phyloP scores from a whole-genome alignment of 2,797 vertebrate genomes.

The Adrianichthys oophorus region DNA sequence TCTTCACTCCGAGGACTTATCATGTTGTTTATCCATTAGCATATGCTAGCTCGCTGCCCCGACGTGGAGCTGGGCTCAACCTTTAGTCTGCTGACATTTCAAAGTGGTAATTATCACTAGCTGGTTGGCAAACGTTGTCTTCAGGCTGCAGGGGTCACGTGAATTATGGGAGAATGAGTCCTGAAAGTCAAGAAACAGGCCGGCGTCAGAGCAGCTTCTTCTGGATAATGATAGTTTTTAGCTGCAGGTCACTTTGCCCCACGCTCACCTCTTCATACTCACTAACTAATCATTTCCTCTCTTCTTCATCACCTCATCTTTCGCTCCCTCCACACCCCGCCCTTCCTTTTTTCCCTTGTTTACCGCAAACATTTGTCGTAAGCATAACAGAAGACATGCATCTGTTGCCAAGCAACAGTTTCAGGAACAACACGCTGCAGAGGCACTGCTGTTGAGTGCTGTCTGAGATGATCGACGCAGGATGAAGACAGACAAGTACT shows the following conservation, averaged over 20 bases:
- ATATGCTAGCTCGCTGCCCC: conserved; percentile 54
- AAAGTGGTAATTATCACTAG: conserved; percentile 65
- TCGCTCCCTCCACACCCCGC: conserved; percentile 8
- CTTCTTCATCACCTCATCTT: conserved; percentile 10
- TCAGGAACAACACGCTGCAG: conserved; percentile 30
- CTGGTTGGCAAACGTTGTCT: conserved; percentile 55
- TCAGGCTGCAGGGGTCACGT: conserved; percentile 52
- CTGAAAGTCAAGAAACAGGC: conserved; percentile 31
- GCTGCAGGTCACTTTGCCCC: conserved; percentile 32
- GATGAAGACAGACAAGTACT: no score
- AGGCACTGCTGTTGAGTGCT: conserved; percentile 3
- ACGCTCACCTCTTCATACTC: conserved; percentile 36
- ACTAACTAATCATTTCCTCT: conserved; percentile 11
- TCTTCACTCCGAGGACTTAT: conserved; percentile 38
- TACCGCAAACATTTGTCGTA: conserved; percentile 64
- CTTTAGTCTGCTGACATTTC: conserved; percentile 61
- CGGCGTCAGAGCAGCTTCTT: conserved; percentile 42
- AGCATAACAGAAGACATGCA: conserved; percentile 60
- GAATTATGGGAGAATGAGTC: conserved; percentile 63
- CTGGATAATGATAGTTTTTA: conserved; percentile 68
- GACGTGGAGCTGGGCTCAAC: conserved; percentile 25
- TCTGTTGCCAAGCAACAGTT: conserved; percentile 67
- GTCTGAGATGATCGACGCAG: no score
- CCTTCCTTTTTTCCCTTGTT: conserved; percentile 42
- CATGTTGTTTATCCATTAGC: conserved; percentile 70